A percentile compares a stretch with the other conserved stretches of the same genome.
These are phyloP conservation scores for Pachypanchax playfairii DNA, from an alignment of 2,113 vertebrate genomes.

Conservation along the genomic window DNA sequence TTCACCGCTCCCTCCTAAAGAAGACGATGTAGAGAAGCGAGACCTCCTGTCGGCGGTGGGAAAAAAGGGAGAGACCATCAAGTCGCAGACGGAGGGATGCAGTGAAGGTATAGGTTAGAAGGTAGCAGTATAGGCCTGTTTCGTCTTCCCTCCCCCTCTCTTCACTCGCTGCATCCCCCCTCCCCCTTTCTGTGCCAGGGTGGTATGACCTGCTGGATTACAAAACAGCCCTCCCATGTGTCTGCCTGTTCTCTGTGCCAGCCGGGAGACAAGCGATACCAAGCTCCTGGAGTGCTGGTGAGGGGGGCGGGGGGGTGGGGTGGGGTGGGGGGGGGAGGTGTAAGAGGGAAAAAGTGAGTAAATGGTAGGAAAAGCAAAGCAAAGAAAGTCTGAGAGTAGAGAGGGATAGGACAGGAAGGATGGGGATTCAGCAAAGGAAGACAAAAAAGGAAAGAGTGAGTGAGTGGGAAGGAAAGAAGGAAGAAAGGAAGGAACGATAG, in stretches of 20 bases:
- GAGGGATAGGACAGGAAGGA: slow-evolving; percentile 12
- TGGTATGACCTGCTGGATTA: slow-evolving; percentile 91
- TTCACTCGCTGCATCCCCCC: slow-evolving; percentile 24
- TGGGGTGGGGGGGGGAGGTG: background rate
- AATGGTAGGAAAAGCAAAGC: background rate
- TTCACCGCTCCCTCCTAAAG: slow-evolving; percentile 45
- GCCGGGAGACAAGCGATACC: slow-evolving; percentile 78
- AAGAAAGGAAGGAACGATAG: slow-evolving; percentile 43
- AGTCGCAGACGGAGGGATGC: slow-evolving; percentile 70
- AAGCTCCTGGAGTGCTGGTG: slow-evolving; percentile 64
- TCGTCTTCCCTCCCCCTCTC: slow-evolving; percentile 28
- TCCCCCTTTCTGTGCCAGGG: slow-evolving; percentile 57
- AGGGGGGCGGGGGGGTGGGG: slow-evolving; percentile 28
- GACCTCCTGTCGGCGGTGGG: slow-evolving; percentile 68
- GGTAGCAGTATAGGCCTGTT: slow-evolving; percentile 50
- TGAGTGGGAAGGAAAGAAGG: slow-evolving; percentile 7
- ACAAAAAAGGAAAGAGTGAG: slow-evolving; percentile 16
- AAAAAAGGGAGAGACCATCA: slow-evolving; percentile 76
- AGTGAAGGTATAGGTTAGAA: slow-evolving; percentile 67
- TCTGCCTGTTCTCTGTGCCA: slow-evolving; percentile 82
- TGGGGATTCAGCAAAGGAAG: slow-evolving; percentile 11
- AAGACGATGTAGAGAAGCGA: slow-evolving; percentile 60
- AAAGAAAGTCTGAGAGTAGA: slow-evolving; percentile 1
- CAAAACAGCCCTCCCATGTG: slow-evolving; percentile 88
- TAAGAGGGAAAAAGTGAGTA: slow-evolving; percentile 10